Percentiles rank a stretch among this genome's conserved stretches.
Evolutionary conservation across 92 coral and sea anemone species (phyloP).

Genomic region (Porites rus): DNA sequence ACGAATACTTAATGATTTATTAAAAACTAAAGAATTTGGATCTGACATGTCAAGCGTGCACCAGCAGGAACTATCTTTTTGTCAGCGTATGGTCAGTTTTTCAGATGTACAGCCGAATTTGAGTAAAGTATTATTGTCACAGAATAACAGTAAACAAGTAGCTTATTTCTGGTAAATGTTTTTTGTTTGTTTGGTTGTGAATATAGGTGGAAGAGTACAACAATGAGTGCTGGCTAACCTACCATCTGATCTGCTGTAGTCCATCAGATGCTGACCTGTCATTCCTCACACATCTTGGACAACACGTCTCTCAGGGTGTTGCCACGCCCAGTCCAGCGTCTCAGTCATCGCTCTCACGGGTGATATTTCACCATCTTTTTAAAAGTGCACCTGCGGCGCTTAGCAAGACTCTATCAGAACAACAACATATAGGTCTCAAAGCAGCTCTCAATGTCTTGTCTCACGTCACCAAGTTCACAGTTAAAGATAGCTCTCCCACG

Average conservation of each 20-base stretch:
- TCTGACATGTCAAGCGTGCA: no score
- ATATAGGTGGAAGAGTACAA: conserved; percentile 76
- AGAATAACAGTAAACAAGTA: no score
- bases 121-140: no score
- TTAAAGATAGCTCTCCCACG: conserved; percentile 17
- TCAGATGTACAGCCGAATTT: no score
- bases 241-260: conserved; percentile 52
- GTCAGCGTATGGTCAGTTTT: no score
- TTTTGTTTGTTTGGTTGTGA: neutral
- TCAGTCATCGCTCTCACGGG: conserved; percentile 63
- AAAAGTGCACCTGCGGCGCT: conserved; percentile 53
- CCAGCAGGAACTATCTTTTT: no score
- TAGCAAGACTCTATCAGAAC: conserved; percentile 29
- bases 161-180: neutral
- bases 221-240: conserved; percentile 77
- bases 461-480: conserved; percentile 14
- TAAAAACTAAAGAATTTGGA: no score
- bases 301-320: neutral
- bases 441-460: conserved; percentile 49
- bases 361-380: conserved; percentile 70
- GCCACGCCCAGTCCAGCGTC: conserved; percentile 45
- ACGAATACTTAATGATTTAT: no score
- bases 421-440: conserved; percentile 36
- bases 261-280: conserved; percentile 53
- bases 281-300: conserved; percentile 53